Base-by-base conservation (phyloP, 2,888 invertebrate species). In the Arenicola marina region DNA sequence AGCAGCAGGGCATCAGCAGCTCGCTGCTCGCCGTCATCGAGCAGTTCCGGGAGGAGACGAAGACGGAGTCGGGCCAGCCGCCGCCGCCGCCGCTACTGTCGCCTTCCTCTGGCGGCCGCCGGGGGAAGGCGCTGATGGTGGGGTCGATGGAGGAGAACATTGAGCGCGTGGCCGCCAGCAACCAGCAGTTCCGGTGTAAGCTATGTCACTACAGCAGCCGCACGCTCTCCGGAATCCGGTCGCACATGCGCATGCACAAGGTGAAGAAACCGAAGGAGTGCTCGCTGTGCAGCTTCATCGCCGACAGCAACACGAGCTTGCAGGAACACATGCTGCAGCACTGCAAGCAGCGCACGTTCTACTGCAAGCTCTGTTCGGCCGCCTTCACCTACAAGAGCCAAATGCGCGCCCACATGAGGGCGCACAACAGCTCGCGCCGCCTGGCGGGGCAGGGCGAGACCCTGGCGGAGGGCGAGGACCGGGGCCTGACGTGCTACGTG, bases 21-120 rank as follows among this genome's bases (percentile, higher is more conserved):
- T 79, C 81, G n/a, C 68, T 82, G 15, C 67, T 82, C 29, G 81
- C 80, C 4, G 82, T 81, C 29, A 82, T 82, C 63, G 82, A 81
- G 63, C 81, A 82, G 60, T 64, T 82, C 4, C 66, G 81, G 45
- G 79, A 80, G 65, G 61, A 73, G 32, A 74, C 74, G 1, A 69
- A 68, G 31, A 72, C 74, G 28, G 75, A 74, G 34, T 71, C 68
- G 59, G 78, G 77, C 58, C 61, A 66, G 1, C 75, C 75, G 15
- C 64, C 70, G 18, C 66, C 61, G 43, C 31, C 24, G n/a, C 56
- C 54, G 15, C n/a, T n/a, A n/a, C 29, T 21, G 4, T 4, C 18
- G 15, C 7, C 18, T 21, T 11, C 38, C 4, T 4, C 15, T 18
- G 4, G 26, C 0, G 34, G 34, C 26, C 31, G 65, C 28, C 48